Evolutionary conservation across 2,113 vertebrate species (phyloP).

Genomic region (Rhinogobius similis): DNA sequence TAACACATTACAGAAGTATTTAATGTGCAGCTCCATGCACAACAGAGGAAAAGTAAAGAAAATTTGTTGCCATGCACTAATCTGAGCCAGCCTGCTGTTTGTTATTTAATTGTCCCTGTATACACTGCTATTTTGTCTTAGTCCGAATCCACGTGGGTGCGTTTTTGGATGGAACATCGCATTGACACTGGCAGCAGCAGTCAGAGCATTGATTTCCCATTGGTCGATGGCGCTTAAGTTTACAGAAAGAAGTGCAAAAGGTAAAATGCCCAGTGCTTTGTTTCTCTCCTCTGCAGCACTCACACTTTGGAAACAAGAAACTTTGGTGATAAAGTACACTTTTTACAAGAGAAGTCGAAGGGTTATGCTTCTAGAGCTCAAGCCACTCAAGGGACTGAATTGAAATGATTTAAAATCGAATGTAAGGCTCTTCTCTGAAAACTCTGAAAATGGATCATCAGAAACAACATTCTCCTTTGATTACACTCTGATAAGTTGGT

Average conservation of each 20-base stretch:
- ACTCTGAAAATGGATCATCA: no score
- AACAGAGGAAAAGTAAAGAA: slow-evolving; percentile 12
- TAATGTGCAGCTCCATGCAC: no score
- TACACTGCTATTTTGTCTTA: slow-evolving; percentile 38
- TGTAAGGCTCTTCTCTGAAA: no score
- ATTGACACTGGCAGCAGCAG: slow-evolving; percentile 62
- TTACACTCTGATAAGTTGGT: no score
- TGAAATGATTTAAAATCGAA: no score
- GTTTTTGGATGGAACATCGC: slow-evolving; percentile 56
- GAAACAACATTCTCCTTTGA: no score
- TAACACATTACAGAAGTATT: no score
- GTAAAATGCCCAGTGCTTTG: slow-evolving; percentile 36
- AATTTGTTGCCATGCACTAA: slow-evolving; percentile 50
- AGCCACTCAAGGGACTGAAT: no score
- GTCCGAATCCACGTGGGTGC: slow-evolving; percentile 42
- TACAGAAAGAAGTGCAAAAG: slow-evolving; percentile 49
- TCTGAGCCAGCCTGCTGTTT: slow-evolving; percentile 53
- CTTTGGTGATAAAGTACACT: slow-evolving; percentile 4
- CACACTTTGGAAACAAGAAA: slow-evolving; percentile 10
- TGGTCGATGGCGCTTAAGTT: slow-evolving; percentile 61
- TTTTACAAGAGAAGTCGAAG: not conserved
- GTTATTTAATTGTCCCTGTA: slow-evolving; percentile 38
- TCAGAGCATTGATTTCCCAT: slow-evolving; percentile 73
- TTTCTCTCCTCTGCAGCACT: slow-evolving; percentile 1
- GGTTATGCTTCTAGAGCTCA: no score